These are phyloP conservation scores for Osmerus eperlanus DNA, from an alignment of 2,113 vertebrate genomes.

Conservation along the genomic window DNA sequence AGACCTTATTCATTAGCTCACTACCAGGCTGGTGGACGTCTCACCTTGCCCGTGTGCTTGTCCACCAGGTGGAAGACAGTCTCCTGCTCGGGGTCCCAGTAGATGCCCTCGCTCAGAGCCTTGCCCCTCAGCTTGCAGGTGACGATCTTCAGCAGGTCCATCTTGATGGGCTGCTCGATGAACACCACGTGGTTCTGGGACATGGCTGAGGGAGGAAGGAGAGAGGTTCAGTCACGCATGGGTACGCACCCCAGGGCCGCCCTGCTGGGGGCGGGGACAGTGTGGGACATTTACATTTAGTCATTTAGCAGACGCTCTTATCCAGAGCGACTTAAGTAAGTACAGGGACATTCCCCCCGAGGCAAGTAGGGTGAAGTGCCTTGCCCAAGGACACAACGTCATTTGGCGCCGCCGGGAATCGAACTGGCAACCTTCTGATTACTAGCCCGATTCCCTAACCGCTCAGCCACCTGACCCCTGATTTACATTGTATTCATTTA, in stretches of 20 bases:
- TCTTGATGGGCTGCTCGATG: constrained; percentile 87
- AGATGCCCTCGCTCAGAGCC: constrained; percentile 74
- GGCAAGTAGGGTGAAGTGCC: too few relatives aligned
- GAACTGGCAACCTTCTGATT: too few relatives aligned
- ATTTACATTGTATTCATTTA: too few relatives aligned
- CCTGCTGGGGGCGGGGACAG: too few relatives aligned
- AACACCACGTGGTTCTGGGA: constrained; percentile 91
- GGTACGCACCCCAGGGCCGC: not conserved
- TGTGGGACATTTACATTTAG: too few relatives aligned
- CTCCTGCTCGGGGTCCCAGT: constrained; percentile 86
- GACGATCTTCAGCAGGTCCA: constrained; percentile 84
- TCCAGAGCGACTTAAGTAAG: too few relatives aligned
- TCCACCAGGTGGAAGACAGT: constrained; percentile 85
- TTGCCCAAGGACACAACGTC: too few relatives aligned
- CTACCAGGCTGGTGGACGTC: not conserved
- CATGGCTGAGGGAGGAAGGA: constrained; percentile 77
- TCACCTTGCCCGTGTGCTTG: constrained; percentile 85
- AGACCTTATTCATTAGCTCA: not conserved
- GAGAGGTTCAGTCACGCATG: not conserved
- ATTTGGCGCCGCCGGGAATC: too few relatives aligned
- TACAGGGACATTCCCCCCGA: too few relatives aligned
- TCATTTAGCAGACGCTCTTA: too few relatives aligned
- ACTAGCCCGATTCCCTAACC: too few relatives aligned
- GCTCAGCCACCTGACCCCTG: too few relatives aligned
- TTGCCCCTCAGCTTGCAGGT: constrained; percentile 76